Evolutionary conservation across 2,797 vertebrate genomes (phyloP).

Genomic region (Pogonophryne albipinna): DNA sequence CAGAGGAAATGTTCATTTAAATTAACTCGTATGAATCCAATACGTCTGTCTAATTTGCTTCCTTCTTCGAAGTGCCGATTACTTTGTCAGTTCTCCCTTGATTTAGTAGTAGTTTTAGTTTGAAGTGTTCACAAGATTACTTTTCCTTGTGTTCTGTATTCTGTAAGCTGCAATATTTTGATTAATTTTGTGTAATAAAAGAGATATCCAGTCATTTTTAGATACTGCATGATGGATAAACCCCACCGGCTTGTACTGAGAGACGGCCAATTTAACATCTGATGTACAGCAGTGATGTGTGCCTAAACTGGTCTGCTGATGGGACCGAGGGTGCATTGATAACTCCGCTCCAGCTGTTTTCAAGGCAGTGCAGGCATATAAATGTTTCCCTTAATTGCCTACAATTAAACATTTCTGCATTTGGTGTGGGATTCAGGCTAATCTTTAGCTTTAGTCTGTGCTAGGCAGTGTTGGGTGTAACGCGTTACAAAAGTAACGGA

Average conservation of each 20-base stretch:
- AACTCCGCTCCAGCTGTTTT: conserved; percentile 42
- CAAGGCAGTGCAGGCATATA: conserved; percentile 50
- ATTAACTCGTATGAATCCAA: background rate
- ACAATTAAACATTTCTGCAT: conserved; percentile 12
- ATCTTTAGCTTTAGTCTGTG: background rate
- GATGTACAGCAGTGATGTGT: conserved; percentile 51
- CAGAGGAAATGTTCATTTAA: background rate
- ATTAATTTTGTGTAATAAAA: conserved; percentile 37
- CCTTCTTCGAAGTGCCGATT: conserved; percentile 25
- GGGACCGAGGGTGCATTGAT: conserved; percentile 33
- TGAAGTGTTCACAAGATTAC: conserved; percentile 12
- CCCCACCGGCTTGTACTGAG: conserved; percentile 17
- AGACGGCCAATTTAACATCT: conserved; percentile 61
- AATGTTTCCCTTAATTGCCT: conserved; percentile 11
- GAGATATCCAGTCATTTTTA: conserved; percentile 44
- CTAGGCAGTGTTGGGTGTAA: too few relatives aligned
- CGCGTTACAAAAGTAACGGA: too few relatives aligned
- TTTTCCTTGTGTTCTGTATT: background rate
- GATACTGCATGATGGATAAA: conserved; percentile 51
- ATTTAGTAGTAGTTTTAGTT: conserved; percentile 32
- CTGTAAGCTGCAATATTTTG: conserved; percentile 11
- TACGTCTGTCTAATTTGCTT: background rate
- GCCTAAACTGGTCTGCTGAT: conserved; percentile 44
- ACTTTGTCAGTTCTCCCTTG: conserved; percentile 5
- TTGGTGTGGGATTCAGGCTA: conserved; percentile 4